A percentile compares a stretch with the other conserved stretches of the same genome.
These are phyloP conservation scores for Parazoanthus swiftii DNA, from an alignment of 92 coral and sea anemone species.

Conservation along the genomic window DNA sequence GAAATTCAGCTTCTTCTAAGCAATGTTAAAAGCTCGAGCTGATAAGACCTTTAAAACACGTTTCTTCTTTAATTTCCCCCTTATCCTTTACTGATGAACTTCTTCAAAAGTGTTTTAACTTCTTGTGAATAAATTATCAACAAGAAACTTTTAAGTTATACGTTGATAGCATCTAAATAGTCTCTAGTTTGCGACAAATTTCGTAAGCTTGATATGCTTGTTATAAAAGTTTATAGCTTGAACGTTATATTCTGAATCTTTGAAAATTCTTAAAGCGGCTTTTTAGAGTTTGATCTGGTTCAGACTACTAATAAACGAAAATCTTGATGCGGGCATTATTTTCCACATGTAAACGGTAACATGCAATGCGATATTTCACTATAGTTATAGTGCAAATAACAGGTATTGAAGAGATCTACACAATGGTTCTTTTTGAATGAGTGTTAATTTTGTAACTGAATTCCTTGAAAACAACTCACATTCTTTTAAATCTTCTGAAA, in stretches of 20 bases:
- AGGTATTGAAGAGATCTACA: not conserved
- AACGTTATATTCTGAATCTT: too few relatives aligned
- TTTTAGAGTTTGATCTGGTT: too few relatives aligned
- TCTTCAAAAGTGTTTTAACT: not conserved
- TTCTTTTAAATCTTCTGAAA: too few relatives aligned
- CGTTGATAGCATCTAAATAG: not conserved
- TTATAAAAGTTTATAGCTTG: too few relatives aligned
- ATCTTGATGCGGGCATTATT: too few relatives aligned
- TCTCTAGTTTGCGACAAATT: not conserved
- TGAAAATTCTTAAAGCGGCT: too few relatives aligned
- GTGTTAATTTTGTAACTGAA: not conserved
- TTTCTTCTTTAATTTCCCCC: too few relatives aligned
- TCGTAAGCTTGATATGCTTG: not conserved
- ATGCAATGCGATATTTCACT: not conserved
- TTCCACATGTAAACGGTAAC: too few relatives aligned
- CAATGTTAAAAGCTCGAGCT: not conserved
- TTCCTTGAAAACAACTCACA: not conserved
- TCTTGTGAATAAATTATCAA: not conserved
- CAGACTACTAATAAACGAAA: too few relatives aligned
- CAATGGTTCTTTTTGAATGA: not conserved
- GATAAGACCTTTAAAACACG: not conserved
- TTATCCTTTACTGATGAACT: too few relatives aligned
- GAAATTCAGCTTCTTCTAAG: not conserved
- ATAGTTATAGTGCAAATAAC: not conserved
- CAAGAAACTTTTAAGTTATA: not conserved